Conservation (phyloP, 2,888 invertebrate genomes). For the Chydorus sphaericus region DNA sequence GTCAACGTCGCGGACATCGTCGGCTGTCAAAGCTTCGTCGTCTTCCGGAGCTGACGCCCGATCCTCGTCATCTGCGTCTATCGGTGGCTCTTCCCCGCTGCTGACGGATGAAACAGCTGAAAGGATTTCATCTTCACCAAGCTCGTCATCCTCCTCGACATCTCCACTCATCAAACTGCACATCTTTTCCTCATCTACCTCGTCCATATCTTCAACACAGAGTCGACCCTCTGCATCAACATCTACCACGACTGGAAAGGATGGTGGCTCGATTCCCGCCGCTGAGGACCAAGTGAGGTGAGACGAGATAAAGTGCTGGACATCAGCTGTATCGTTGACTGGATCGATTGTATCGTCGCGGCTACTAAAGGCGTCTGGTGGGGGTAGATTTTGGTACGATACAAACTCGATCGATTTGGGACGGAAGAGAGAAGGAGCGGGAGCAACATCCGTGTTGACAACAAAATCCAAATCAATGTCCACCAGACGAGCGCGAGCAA, state of each 20-base stretch:
- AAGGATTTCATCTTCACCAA: no score
- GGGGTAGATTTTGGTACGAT: constrained; percentile 58
- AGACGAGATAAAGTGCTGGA: not conserved
- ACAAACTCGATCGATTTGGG: constrained; percentile 75
- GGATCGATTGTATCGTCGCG: constrained; percentile 76
- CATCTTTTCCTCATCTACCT: not conserved
- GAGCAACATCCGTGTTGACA: not conserved
- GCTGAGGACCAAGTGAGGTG: not conserved
- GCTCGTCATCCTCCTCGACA: not conserved
- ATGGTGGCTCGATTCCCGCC: no score
- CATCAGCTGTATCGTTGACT: constrained; percentile 35
- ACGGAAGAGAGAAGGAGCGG: constrained; percentile 25
- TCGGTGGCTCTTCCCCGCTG: not conserved
- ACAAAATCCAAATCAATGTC: constrained; percentile 3
- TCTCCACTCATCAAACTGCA: not conserved
- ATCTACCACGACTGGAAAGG: constrained; percentile 3
- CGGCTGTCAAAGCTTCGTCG: constrained; percentile 4
- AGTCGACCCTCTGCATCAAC: not conserved
- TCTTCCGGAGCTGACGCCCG: constrained; percentile 3
- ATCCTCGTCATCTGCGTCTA: no score
- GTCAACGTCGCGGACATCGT: constrained; percentile 10
- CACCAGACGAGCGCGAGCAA: not conserved
- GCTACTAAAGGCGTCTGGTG: constrained; percentile 71
- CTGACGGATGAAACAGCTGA: not conserved
- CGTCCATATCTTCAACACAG: not conserved